Evolutionary conservation across 2,888 invertebrate species (phyloP), one percentile per base, ranked within the genome.

Genomic region (Amblyjoppa fuscipennis): DNA sequence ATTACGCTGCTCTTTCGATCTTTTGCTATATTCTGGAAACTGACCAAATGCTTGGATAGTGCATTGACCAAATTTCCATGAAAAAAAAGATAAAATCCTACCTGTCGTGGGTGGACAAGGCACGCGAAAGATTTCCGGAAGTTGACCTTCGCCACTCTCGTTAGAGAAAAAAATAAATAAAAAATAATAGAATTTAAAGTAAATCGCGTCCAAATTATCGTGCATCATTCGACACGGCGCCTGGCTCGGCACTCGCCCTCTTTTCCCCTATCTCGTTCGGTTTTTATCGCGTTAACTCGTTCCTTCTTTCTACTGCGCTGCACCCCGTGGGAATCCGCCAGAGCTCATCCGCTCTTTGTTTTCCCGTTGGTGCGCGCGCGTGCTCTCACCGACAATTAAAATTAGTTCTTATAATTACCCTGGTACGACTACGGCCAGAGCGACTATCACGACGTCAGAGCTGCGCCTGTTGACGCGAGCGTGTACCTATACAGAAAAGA

Each of bases 321-420:
- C 88, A 90, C 89, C 91, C 89, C 92, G 90, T 92, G 92, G 92
- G 93, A 93, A 92, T 91, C 89, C 89, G 73, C 87, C 78, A 81
- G 79, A 73, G 90, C 88, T 91, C 92, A 91, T 92, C 91, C 92
- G 93, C 91, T 92, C 93, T 93, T 93, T 93, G 93, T 93, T 93
- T 83, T 74, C 64, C 77, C 53, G 38, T 31, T 64, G 56, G 49
- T 64, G 87, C 88, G 89, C 88, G 25, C 89, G 82, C 69, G 73
- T 66, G 28, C 87, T 91, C 92, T 92, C 91, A 90, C 82, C 84
- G 87, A 91, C 93, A 93, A 94, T 94, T 93, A 94, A 94, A 94
- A 93, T 94, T 94, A 93, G 93, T 90, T 90, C 91, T 92, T 93
- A 93, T 94, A 93, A 94, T 94, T 93, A 93, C 91, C 89, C 84